A percentile compares a stretch with the other conserved stretches of the same genome.
These are phyloP conservation scores for Ericerus pela DNA, from an alignment of 1,140 invertebrate genomes.

Conservation along the genomic window DNA sequence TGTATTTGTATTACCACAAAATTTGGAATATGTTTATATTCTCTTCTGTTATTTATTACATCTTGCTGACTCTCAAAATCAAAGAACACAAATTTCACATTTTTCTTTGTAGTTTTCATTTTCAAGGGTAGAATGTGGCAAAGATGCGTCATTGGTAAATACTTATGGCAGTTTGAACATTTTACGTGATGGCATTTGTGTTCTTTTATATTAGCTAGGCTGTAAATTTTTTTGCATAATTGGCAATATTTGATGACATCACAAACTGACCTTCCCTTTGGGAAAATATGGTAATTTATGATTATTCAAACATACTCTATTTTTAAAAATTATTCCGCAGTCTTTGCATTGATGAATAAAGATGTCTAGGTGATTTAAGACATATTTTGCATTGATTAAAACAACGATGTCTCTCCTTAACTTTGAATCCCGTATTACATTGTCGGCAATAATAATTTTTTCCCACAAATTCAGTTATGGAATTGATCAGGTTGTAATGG, in stretches of 20 bases:
- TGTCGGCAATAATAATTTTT: not conserved
- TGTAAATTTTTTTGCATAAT: not conserved
- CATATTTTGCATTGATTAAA: not conserved
- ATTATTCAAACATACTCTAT: not conserved
- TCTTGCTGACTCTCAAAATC: not conserved
- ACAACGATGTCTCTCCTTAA: not conserved
- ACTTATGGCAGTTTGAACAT: not conserved
- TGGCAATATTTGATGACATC: not conserved
- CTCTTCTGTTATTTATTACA: not conserved
- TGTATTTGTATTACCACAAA: not conserved
- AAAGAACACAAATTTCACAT: not conserved
- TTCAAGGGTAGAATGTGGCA: not conserved
- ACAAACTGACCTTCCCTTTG: not conserved
- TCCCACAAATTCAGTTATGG: not conserved
- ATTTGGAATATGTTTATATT: not conserved
- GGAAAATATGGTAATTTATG: not conserved
- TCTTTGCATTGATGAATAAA: not conserved
- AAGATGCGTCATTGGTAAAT: not conserved
- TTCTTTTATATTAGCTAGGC: not conserved
- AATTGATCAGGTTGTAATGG: not conserved
- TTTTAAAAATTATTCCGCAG: not conserved
- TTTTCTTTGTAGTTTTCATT: not conserved
- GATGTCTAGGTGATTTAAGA: not conserved
- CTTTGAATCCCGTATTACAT: not conserved
- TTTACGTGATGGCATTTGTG: not conserved